A percentile compares a stretch with the other conserved stretches of the same genome.
phyloP scores from a whole-genome alignment of 2,888 invertebrate species.

The Ischnura elegans region DNA sequence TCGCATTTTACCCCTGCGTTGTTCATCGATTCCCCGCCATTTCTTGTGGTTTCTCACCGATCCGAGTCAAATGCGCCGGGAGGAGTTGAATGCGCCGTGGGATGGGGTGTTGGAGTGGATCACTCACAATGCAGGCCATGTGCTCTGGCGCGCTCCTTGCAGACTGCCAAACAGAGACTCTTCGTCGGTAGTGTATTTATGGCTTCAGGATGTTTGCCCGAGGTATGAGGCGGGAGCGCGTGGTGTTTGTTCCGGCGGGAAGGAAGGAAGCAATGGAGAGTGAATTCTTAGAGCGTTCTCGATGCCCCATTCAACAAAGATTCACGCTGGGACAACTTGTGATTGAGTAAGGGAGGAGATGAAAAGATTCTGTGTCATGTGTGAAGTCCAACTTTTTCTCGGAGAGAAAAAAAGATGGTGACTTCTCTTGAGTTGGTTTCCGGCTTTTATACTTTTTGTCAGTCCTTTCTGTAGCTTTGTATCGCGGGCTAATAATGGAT shows the following conservation, averaged over 20 bases:
- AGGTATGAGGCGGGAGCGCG: background rate
- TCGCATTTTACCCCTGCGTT: too few species aligned
- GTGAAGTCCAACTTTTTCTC: too few species aligned
- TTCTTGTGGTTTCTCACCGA: constrained; percentile 9
- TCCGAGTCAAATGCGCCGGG: background rate
- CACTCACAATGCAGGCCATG: background rate
- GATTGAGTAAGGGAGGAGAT: too few species aligned
- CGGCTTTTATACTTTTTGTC: too few species aligned
- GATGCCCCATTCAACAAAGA: background rate
- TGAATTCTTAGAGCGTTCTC: background rate
- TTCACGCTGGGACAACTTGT: background rate
- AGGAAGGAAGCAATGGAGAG: background rate
- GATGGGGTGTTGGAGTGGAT: background rate
- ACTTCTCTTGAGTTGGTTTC: too few species aligned
- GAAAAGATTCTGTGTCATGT: too few species aligned
- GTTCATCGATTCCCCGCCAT: background rate
- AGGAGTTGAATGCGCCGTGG: background rate
- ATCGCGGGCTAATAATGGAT: too few species aligned
- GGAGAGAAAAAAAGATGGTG: too few species aligned
- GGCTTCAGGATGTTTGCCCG: constrained; percentile 17
- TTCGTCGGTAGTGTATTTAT: background rate
- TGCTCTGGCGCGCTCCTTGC: background rate
- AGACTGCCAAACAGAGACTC: background rate
- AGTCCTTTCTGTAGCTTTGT: too few species aligned
- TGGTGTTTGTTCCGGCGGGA: constrained; percentile 49